These are phyloP conservation scores for Sanderia malayensis DNA, from an alignment of 30 jellyfish, hydroid and myxozoan genomes.

Conservation along the genomic window DNA sequence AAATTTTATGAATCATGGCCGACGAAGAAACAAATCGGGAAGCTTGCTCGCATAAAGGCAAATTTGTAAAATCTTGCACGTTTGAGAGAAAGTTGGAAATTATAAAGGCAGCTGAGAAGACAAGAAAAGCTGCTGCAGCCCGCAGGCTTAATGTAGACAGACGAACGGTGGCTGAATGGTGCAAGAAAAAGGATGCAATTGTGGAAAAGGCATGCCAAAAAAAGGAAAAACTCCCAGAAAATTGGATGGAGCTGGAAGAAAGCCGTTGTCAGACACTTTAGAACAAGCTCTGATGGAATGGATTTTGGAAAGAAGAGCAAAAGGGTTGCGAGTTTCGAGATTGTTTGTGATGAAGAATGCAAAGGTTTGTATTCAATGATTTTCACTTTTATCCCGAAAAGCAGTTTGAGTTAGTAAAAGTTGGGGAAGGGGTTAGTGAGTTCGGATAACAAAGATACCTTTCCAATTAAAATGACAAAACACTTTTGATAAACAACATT, in stretches of 20 bases:
- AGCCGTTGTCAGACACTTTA: slow-evolving; percentile 9
- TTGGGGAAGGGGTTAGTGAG: too few species aligned
- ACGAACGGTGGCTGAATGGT: slow-evolving; percentile 30
- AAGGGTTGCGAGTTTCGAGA: slow-evolving; percentile 33
- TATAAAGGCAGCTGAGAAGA: slow-evolving; percentile 23
- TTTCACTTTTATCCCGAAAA: too few species aligned
- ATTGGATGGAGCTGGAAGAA: slow-evolving; percentile 28
- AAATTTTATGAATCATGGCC: slow-evolving; percentile 4
- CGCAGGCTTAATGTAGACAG: slow-evolving; percentile 24
- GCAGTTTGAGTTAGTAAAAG: too few species aligned
- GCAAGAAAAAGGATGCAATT: slow-evolving; percentile 10
- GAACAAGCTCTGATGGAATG: slow-evolving; percentile 34
- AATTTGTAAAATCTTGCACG: slow-evolving; percentile 9
- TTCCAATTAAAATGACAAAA: too few species aligned
- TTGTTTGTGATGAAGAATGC: slow-evolving; percentile 29
- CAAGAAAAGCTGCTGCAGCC: slow-evolving; percentile 30
- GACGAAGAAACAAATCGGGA: neutral
- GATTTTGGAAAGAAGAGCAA: slow-evolving; percentile 34
- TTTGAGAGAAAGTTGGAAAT: slow-evolving; percentile 19
- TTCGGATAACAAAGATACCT: too few species aligned
- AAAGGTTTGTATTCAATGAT: too few species aligned
- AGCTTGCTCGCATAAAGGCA: slow-evolving; percentile 1
- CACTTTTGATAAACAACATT: too few species aligned
- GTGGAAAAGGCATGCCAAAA: neutral
- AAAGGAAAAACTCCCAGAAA: neutral